Base-by-base conservation (phyloP, 2,888 invertebrate genomes). In the Lepas anatifera region DNA sequence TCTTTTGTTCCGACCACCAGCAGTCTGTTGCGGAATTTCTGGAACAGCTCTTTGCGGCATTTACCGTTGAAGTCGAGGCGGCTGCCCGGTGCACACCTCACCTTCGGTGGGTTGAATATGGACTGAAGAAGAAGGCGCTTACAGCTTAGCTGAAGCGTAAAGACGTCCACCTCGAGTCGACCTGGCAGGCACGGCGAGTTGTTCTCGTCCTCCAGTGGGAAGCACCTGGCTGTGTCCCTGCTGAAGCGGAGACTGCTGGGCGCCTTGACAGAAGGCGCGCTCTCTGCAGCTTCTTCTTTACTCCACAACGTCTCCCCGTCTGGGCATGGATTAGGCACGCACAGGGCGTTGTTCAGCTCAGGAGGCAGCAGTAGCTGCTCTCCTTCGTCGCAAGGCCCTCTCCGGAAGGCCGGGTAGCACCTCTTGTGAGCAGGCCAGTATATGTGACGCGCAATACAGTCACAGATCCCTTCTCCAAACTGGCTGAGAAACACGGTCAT, bases 61-160 rank as follows among this genome's bases (percentile, higher is more conserved):
- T 85, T 84, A n/a, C 84, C 84, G 18, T 81, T 83, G 72, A 80
- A 83, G 4, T 85, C 85, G 76, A 81, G 83, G 66, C 84, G 84
- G 84, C 83, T 85, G 13, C 85, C 85, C 7, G 83, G 84, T 74
- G 76, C 85, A 22, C 79, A 84, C 69, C 83, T 81, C 22, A 83
- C 84, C 63, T 85, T 85, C 16, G 78, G 85, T 68, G 77, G 83
- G 1, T 86, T 85, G 85, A 85, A 85, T 77, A 80, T 83, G 69
- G 78, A 78, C 46, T 81, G 81, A 72, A 80, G 80, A 74, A 79
- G 78, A 80, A 82, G 81, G 75, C 0, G 18, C 1, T 4, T 2
- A 16, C 58, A 58, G 18, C n/a, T 6, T 3, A 58, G 22, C 35
- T 58, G 7, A 18, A 58, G 58, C 22, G 35, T 58, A 10, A 22